A percentile compares a stretch with the other conserved stretches of the same genome.
Conservation (phyloP, 2,888 invertebrate species). For the Pollenia griseotomentosa region DNA sequence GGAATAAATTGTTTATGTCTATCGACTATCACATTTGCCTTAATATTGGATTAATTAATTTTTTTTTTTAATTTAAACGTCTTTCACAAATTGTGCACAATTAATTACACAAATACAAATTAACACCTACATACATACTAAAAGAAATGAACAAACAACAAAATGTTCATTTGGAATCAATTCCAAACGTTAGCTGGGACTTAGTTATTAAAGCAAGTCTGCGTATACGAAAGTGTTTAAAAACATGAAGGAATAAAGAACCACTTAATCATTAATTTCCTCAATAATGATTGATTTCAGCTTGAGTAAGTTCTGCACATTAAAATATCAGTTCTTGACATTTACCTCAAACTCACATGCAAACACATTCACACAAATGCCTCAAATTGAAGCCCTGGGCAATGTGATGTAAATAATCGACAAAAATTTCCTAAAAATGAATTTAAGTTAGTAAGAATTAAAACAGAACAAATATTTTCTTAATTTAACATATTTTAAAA, state of each 20-base stretch:
- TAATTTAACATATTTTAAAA: no score
- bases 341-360: background rate
- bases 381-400: background rate
- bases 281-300: slow-evolving; percentile 47
- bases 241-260: background rate
- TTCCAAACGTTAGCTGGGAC: no score
- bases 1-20: background rate
- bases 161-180: no score
- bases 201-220: no score
- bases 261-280: slow-evolving; percentile 8
- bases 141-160: no score
- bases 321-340: slow-evolving; percentile 7
- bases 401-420: background rate
- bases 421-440: no score
- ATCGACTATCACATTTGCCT: background rate
- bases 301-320: background rate
- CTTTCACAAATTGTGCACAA: background rate
- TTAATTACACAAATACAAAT: background rate
- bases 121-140: background rate
- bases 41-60: background rate
- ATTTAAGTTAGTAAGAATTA: no score
- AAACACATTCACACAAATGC: background rate
- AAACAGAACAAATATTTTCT: no score
- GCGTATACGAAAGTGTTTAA: background rate
- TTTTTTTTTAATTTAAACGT: slow-evolving; percentile 3